Evolutionary conservation across 1,140 invertebrate species (phyloP).

Genomic region (Nomia melanderi): DNA sequence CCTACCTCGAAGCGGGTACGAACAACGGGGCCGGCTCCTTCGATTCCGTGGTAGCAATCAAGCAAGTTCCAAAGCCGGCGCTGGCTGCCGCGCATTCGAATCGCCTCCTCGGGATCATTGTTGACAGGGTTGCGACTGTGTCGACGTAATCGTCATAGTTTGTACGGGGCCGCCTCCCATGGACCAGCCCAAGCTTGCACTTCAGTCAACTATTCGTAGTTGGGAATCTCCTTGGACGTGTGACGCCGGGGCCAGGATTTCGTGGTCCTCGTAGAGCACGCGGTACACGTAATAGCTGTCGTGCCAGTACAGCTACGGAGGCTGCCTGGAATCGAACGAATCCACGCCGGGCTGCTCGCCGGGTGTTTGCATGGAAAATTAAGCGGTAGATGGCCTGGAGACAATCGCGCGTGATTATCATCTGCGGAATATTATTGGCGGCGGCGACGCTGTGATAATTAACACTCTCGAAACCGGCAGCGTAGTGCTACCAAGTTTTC

Average conservation of each 20-base stretch:
- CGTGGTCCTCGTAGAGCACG: slow-evolving; percentile 52
- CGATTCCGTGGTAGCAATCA: slow-evolving; percentile 9
- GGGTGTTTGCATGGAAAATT: slow-evolving; percentile 1
- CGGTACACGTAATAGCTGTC: slow-evolving; percentile 43
- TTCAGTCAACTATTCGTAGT: slow-evolving; percentile 51
- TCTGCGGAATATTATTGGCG: background rate
- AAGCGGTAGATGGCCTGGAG: background rate
- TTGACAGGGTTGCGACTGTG: slow-evolving; percentile 23
- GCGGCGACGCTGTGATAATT: background rate
- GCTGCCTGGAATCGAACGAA: slow-evolving; percentile 23
- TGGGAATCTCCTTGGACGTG: slow-evolving; percentile 47
- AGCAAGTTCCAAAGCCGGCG: background rate
- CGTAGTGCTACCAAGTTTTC: no score
- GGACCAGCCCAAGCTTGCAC: slow-evolving; percentile 26
- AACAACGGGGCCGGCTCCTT: background rate
- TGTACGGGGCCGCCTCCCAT: slow-evolving; percentile 28
- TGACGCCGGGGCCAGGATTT: slow-evolving; percentile 48
- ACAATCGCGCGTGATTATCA: background rate
- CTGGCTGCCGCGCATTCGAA: slow-evolving; percentile 14
- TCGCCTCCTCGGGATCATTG: slow-evolving; percentile 10
- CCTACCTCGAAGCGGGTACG: background rate
- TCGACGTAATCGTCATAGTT: slow-evolving; percentile 59
- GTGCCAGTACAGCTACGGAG: slow-evolving; percentile 6
- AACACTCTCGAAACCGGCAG: background rate
- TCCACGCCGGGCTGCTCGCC: background rate